Evolutionary conservation across 2,113 vertebrate genomes (phyloP).

Genomic region (Brevimyrus niger): DNA sequence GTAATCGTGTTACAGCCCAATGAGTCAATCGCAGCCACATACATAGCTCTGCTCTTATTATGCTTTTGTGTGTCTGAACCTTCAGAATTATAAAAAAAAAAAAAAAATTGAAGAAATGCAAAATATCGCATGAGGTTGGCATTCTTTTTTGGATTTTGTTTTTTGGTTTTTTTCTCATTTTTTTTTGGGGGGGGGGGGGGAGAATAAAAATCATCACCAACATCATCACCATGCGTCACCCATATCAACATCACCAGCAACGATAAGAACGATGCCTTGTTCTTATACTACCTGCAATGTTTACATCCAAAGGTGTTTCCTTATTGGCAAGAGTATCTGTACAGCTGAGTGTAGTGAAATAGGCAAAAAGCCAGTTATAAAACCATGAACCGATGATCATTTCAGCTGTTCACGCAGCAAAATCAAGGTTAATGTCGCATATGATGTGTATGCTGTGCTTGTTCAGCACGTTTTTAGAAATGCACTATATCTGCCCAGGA

Average conservation of each 20-base stretch:
- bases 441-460: background rate
- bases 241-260: background rate
- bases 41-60: constrained; percentile 44
- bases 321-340: background rate
- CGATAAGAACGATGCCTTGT: background rate
- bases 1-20: constrained; percentile 60
- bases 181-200: background rate
- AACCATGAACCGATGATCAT: background rate
- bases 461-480: background rate
- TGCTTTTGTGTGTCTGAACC: background rate
- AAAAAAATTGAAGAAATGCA: background rate
- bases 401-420: background rate
- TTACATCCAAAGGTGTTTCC: background rate
- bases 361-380: background rate
- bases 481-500: background rate
- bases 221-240: background rate
- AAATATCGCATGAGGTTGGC: background rate
- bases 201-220: background rate
- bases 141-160: background rate
- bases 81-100: background rate
- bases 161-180: background rate
- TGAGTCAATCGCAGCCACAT: constrained; percentile 52
- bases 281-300: background rate
- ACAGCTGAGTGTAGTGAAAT: background rate
- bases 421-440: background rate